Evolutionary conservation across 2,113 vertebrate species (phyloP).

Genomic region (Prionailurus bengalensis): DNA sequence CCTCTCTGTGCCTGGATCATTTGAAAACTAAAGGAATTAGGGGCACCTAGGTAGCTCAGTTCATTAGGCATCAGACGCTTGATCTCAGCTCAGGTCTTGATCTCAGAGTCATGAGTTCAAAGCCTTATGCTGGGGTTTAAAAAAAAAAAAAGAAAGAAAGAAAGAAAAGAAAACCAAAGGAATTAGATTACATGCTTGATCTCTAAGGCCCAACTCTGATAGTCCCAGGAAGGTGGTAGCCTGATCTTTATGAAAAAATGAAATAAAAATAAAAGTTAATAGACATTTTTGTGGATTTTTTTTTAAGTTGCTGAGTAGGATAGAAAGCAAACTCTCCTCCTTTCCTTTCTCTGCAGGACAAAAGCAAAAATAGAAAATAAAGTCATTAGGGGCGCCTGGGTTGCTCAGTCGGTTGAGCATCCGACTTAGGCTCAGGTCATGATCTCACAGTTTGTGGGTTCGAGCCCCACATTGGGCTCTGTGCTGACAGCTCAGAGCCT

Average conservation of each 20-base stretch:
- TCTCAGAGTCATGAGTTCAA: too few species aligned
- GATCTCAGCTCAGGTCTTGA: too few species aligned
- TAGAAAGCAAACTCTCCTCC: neutral
- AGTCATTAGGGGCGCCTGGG: neutral
- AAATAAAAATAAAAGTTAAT: neutral
- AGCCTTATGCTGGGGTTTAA: too few species aligned
- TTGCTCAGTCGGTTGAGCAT: too few species aligned
- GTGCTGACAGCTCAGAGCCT: too few species aligned
- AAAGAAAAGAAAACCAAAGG: neutral
- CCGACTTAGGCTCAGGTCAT: too few species aligned
- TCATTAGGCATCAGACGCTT: too few species aligned
- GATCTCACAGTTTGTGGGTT: too few species aligned
- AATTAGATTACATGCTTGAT: neutral
- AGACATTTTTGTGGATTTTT: neutral
- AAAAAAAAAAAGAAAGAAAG: too few species aligned
- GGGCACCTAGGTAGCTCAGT: too few species aligned
- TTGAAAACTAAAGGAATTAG: neutral
- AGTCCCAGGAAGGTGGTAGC: neutral
- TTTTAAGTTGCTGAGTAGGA: neutral
- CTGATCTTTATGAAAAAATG: neutral
- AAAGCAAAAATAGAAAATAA: constrained; percentile 28
- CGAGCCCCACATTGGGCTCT: too few species aligned
- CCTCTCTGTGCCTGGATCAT: neutral
- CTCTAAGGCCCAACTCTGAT: neutral
- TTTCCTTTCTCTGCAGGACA: neutral